Evolutionary conservation across 2,888 invertebrate genomes (phyloP).

Genomic region (Hyles lineata): DNA sequence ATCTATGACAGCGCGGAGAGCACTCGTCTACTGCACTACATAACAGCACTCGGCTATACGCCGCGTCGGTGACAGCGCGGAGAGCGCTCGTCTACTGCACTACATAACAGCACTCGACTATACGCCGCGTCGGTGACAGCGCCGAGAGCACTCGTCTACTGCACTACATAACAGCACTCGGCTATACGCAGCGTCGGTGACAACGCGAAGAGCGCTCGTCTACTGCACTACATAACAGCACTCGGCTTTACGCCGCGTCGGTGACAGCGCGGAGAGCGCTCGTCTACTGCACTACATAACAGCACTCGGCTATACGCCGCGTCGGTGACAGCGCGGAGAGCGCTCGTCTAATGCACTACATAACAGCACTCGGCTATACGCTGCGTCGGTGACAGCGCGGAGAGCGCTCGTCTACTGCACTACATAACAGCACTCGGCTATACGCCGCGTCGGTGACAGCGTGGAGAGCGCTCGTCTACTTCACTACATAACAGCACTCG

Average conservation of each 20-base stretch:
- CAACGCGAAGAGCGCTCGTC: not conserved
- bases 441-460: not conserved
- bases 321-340: too few species aligned
- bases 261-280: too few species aligned
- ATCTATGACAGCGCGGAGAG: not conserved
- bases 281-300: too few species aligned
- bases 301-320: too few species aligned
- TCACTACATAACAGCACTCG: not conserved
- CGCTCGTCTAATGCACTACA: too few species aligned
- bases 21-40: not conserved
- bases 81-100: not conserved
- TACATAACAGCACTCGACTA: not conserved
- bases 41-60: slow-evolving; percentile 9
- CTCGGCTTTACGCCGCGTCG: too few species aligned
- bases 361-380: too few species aligned
- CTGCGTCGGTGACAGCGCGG: too few species aligned
- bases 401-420: too few species aligned
- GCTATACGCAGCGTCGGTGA: not conserved
- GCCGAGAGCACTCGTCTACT: not conserved
- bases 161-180: not conserved
- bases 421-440: too few species aligned
- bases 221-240: not conserved
- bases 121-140: not conserved
- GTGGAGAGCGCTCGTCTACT: not conserved
- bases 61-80: not conserved